Base-by-base conservation (phyloP, 1,140 invertebrate genomes). In the Homalodisca vitripennis region DNA sequence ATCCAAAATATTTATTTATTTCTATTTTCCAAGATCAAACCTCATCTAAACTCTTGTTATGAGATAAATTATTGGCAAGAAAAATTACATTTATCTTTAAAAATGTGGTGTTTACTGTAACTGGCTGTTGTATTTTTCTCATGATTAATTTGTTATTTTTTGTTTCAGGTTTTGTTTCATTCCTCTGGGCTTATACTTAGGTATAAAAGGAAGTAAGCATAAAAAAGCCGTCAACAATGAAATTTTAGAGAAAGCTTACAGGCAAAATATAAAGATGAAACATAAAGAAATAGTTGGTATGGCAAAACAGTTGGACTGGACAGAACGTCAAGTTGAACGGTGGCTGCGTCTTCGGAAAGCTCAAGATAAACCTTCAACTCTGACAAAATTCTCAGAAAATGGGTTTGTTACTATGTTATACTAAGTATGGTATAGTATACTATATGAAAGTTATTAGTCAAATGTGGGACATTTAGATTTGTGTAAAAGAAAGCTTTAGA, bases 321-420 rank as follows among this genome's bases (percentile, higher is more conserved):
- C 85, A n/a, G 92, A 94, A 78, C 84, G 94, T 65, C 89, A 94
- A 80, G 90, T 98, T 65, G 92, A 97, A 79, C 83, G 94, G 67
- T 98, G 95, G 95, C 85, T 95, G 78, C 84, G 95, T 66, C 82
- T 91, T 26, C 84, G 95, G 47, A 84, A 88, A 68, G 86, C 87
- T 55, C 89, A 92, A 80, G 93, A 94, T 75, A 94, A 89, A 77
- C 94, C 94, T 0, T 92, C 92, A 13, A 94, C 91, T 10, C 82
- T 97, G 46, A 87, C 89, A n/a, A 97, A 97, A 79, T 97, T 97
- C 79, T 92, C 90, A 77, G 94, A 97, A 82, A 94, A 90, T 78
- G 86, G 88, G 79, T 88, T 78, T 77, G 34, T 41, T n/a, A n/a
- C n/a, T n/a, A n/a, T n/a, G n/a, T n/a, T n/a, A n/a, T n/a, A n/a